Evolutionary conservation across 1,140 invertebrate species (phyloP).

Genomic region (Drosophila miranda): DNA sequence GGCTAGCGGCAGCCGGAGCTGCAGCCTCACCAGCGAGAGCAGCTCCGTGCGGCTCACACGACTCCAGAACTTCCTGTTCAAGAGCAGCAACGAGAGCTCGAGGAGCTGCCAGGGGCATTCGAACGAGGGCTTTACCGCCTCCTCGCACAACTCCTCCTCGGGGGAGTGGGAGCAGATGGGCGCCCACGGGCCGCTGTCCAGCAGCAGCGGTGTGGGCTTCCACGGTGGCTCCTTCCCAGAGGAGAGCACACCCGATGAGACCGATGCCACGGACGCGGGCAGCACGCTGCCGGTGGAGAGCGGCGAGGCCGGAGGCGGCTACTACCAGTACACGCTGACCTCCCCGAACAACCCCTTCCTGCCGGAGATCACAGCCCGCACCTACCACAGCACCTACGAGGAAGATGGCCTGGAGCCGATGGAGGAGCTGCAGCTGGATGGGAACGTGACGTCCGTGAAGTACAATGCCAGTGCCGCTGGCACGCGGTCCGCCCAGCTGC

Average conservation of each 20-base stretch:
- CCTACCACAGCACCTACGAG: slow-evolving; percentile 72
- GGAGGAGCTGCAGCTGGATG: slow-evolving; percentile 55
- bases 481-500: slow-evolving; percentile 60
- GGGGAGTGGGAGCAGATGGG: slow-evolving; percentile 78
- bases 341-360: slow-evolving; percentile 81
- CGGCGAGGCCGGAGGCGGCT: slow-evolving; percentile 43
- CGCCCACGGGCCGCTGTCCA: slow-evolving; percentile 41
- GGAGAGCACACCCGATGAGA: slow-evolving; percentile 56
- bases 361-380: slow-evolving; percentile 76
- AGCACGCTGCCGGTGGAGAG: slow-evolving; percentile 49
- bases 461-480: slow-evolving; percentile 32
- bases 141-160: slow-evolving; percentile 76
- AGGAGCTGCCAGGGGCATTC: slow-evolving; percentile 73
- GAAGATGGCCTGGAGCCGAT: slow-evolving; percentile 41
- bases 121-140: slow-evolving; percentile 75
- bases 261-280: slow-evolving; percentile 19
- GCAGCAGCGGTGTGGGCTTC: slow-evolving; percentile 46
- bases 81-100: slow-evolving; percentile 77
- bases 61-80: slow-evolving; percentile 77
- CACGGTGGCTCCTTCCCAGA: slow-evolving; percentile 67
- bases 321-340: slow-evolving; percentile 77
- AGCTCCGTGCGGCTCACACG: slow-evolving; percentile 72
- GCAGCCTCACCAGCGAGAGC: slow-evolving; percentile 76
- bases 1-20: slow-evolving; percentile 61
- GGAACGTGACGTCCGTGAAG: slow-evolving; percentile 55